Conservation (phyloP, 2,888 invertebrate genomes). For the Rotaria sp. region DNA sequence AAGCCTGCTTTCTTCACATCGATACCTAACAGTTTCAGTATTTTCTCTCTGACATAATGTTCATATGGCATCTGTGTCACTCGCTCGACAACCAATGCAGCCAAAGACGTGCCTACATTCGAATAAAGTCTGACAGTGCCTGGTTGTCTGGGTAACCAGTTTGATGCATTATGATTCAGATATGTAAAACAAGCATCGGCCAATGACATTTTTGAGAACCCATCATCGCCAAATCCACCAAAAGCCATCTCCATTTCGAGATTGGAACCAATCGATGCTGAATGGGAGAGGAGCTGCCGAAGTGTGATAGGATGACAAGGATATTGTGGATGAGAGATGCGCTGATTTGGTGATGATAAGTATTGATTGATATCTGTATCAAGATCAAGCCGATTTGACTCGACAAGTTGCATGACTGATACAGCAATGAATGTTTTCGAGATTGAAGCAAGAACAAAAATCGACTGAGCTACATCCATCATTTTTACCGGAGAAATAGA, state of each 20-base stretch:
- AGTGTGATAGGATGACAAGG: no score
- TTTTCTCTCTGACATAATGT: no score
- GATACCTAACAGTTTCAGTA: background rate
- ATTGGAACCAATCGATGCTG: background rate
- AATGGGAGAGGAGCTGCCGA: background rate
- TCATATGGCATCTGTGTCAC: background rate
- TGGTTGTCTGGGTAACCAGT: background rate
- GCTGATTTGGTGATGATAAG: no score
- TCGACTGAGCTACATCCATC: background rate
- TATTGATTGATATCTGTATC: no score
- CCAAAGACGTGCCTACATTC: background rate
- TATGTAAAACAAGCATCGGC: background rate
- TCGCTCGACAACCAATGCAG: background rate
- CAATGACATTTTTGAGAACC: background rate
- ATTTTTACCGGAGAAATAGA: background rate
- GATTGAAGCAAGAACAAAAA: background rate
- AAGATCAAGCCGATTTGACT: no score
- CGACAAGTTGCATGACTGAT: no score
- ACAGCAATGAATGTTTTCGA: background rate
- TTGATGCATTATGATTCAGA: background rate
- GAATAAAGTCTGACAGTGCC: background rate
- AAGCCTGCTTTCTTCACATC: background rate
- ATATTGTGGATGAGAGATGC: no score
- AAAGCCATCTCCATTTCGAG: background rate
- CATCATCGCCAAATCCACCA: background rate